phyloP scores from a whole-genome alignment of 2,797 vertebrate species.

The Siniperca undulata region DNA sequence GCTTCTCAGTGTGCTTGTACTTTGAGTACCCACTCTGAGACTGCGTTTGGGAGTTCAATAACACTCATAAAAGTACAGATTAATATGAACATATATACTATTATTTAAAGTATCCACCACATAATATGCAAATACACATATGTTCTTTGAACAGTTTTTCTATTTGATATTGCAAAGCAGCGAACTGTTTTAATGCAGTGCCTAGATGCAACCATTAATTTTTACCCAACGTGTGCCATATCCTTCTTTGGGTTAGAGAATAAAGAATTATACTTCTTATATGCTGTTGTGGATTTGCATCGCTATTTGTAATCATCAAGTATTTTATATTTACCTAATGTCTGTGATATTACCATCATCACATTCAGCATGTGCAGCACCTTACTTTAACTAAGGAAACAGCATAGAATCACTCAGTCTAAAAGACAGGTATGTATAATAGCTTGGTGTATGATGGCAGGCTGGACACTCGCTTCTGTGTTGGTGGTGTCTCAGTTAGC shows the following conservation, averaged over 20 bases:
- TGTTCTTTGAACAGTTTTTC: slow-evolving; percentile 5
- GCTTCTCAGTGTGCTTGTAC: slow-evolving; percentile 29
- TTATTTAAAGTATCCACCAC: slow-evolving; percentile 16
- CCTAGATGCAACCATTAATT: neutral
- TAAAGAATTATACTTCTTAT: neutral
- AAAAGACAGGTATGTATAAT: slow-evolving; percentile 26
- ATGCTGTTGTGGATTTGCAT: neutral
- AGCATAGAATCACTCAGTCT: slow-evolving; percentile 3
- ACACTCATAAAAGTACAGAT: slow-evolving; percentile 16
- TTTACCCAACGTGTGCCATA: neutral
- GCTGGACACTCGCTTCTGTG: slow-evolving; percentile 7
- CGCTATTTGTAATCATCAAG: neutral
- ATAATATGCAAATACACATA: slow-evolving; percentile 21
- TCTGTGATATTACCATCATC: neutral
- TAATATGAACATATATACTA: neutral
- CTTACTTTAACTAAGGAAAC: neutral
- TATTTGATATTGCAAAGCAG: slow-evolving; percentile 23
- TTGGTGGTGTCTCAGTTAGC: slow-evolving; percentile 27
- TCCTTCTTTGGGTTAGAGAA: neutral
- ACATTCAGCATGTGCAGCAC: neutral
- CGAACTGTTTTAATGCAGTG: neutral
- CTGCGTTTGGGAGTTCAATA: slow-evolving; percentile 28
- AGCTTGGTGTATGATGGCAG: slow-evolving; percentile 15
- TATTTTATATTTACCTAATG: neutral
- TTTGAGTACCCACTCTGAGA: slow-evolving; percentile 31